These are phyloP conservation scores for Epirrhoe alternata DNA, from an alignment of 2,888 invertebrate genomes.

Conservation along the genomic window DNA sequence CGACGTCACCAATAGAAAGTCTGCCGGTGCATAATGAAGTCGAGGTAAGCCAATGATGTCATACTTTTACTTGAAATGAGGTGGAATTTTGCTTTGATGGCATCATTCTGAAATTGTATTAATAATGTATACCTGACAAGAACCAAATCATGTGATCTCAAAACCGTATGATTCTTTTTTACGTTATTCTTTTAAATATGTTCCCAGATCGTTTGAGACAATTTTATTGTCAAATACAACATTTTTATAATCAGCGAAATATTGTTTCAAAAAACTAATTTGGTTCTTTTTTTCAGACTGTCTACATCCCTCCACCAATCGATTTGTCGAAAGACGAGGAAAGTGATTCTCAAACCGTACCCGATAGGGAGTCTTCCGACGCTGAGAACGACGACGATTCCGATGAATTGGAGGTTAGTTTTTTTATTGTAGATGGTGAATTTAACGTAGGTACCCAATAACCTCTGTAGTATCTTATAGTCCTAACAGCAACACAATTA, in stretches of 20 bases:
- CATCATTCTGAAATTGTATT: neutral
- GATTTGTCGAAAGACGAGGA: constrained; percentile 60
- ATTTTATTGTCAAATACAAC: too few relatives aligned
- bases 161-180: neutral
- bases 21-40: constrained; percentile 55
- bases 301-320: constrained; percentile 50
- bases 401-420: constrained; percentile 86
- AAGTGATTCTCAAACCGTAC: constrained; percentile 60
- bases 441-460: neutral
- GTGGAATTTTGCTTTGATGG: neutral
- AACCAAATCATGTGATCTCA: neutral
- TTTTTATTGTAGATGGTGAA: neutral
- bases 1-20: constrained; percentile 63
- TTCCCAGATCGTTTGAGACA: too few relatives aligned
- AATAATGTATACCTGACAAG: neutral
- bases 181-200: too few relatives aligned
- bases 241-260: too few relatives aligned
- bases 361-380: constrained; percentile 83
- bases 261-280: constrained; percentile 10
- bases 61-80: constrained; percentile 7
- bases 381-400: constrained; percentile 88
- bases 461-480: constrained; percentile 5
- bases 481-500: constrained; percentile 31
- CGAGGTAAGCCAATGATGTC: constrained; percentile 56
- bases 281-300: constrained; percentile 48